These are phyloP conservation scores for Hyperoplus immaculatus DNA, from an alignment of 2,797 vertebrate genomes.

Conservation along the genomic window DNA sequence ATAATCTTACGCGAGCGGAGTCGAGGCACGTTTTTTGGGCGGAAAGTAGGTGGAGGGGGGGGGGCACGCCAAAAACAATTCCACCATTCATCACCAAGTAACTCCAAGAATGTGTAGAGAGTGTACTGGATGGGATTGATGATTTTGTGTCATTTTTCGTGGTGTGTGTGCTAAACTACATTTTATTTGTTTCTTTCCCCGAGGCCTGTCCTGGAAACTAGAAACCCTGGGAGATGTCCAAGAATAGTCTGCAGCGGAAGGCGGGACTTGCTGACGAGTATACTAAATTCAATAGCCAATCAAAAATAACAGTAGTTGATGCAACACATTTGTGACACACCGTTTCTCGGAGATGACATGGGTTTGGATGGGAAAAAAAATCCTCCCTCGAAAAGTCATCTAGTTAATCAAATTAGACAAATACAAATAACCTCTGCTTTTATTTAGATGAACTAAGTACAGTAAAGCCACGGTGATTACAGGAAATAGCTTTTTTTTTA, in stretches of 20 bases:
- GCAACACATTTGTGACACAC: conserved; percentile 29
- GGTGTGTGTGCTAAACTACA: conserved; percentile 57
- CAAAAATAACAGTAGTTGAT: conserved; percentile 20
- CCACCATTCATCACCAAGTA: conserved; percentile 23
- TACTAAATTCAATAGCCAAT: conserved; percentile 17
- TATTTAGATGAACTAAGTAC: conserved; percentile 75
- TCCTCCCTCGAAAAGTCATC: conserved; percentile 50
- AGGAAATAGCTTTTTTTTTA: conserved; percentile 65
- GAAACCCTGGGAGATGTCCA: conserved; percentile 34
- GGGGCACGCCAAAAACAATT: conserved; percentile 5
- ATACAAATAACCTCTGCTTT: conserved; percentile 73
- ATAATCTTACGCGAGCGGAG: not conserved
- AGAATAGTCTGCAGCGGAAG: not conserved
- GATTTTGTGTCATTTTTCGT: conserved; percentile 66
- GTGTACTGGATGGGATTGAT: conserved; percentile 15
- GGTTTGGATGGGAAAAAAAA: conserved; percentile 72
- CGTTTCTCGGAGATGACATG: conserved; percentile 46
- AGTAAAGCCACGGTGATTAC: conserved; percentile 77
- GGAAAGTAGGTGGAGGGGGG: not conserved
- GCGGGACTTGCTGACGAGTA: no score
- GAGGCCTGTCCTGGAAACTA: conserved; percentile 43
- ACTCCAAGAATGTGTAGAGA: conserved; percentile 41
- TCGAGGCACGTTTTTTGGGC: not conserved
- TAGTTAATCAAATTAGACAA: conserved; percentile 74
- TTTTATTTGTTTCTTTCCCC: conserved; percentile 70